A percentile compares a stretch with the other conserved stretches of the same genome.
Evolutionary conservation across 2,797 vertebrate genomes (phyloP).

Genomic region (Brachyalestes nurse): DNA sequence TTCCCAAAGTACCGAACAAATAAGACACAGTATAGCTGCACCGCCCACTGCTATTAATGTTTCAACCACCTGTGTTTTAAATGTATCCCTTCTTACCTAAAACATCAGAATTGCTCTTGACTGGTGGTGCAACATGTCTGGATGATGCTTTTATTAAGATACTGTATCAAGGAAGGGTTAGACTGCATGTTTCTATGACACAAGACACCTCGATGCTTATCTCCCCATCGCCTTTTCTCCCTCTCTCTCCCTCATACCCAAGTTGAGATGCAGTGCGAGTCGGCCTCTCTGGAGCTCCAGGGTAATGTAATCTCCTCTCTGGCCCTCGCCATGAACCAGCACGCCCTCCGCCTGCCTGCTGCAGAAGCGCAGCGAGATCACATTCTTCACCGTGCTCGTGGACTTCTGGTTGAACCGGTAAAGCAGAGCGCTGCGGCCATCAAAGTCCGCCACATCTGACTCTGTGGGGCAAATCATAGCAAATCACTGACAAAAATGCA

Average conservation of each 20-base stretch:
- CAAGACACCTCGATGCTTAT: background rate
- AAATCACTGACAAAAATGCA: background rate
- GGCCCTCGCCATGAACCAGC: conserved; percentile 91
- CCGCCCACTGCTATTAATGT: too few species aligned
- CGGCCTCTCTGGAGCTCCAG: conserved; percentile 88
- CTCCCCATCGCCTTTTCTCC: background rate
- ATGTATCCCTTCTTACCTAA: background rate
- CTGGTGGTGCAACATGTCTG: background rate
- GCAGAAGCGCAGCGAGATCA: conserved; percentile 92
- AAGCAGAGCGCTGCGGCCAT: conserved; percentile 89
- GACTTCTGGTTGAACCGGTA: conserved; percentile 90
- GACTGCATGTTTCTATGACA: background rate
- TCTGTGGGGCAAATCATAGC: conserved; percentile 68
- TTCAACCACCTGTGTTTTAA: too few species aligned
- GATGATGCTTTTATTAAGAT: background rate
- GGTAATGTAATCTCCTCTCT: conserved; percentile 89
- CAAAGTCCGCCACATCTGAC: conserved; percentile 90
- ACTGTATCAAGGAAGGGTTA: background rate
- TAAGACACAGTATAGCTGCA: too few species aligned
- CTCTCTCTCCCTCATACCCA: conserved; percentile 78
- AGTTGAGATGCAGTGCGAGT: conserved; percentile 86
- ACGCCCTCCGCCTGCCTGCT: conserved; percentile 91
- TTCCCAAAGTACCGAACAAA: background rate
- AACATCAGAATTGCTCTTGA: background rate
- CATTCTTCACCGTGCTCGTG: conserved; percentile 86